Conservation (phyloP, 2,797 vertebrate genomes). For the Poeciliopsis gracilis region DNA sequence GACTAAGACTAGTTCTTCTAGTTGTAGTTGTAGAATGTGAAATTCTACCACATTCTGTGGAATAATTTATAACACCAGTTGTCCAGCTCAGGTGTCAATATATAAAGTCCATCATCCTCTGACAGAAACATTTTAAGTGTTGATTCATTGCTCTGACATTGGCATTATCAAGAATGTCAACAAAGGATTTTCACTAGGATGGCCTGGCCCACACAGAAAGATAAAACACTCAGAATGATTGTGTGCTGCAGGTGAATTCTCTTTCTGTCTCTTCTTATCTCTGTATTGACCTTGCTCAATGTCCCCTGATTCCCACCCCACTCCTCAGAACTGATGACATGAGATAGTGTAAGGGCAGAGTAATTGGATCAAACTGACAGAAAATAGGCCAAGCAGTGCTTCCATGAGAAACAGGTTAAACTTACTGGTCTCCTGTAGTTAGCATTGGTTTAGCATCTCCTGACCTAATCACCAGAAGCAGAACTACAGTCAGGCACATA, state of each 20-base stretch:
- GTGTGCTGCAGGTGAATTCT: conserved; percentile 44
- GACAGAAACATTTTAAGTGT: conserved; percentile 28
- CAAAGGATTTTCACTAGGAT: conserved; percentile 39
- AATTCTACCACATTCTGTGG: neutral
- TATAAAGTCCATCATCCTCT: conserved; percentile 11
- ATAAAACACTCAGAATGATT: conserved; percentile 67
- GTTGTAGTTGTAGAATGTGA: too few relatives aligned
- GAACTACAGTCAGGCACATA: conserved; percentile 9
- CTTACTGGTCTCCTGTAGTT: conserved; percentile 44
- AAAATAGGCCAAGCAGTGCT: conserved; percentile 45
- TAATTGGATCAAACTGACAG: conserved; percentile 80
- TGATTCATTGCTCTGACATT: conserved; percentile 50
- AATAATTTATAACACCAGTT: neutral
- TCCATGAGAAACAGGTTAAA: conserved; percentile 64
- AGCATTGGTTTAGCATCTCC: conserved; percentile 47
- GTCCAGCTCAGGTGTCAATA: conserved; percentile 3
- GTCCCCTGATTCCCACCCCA: conserved; percentile 30
- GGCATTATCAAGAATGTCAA: conserved; percentile 49
- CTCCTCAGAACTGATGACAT: conserved; percentile 69
- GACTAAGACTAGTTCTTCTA: too few relatives aligned
- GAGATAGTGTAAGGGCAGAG: conserved; percentile 75
- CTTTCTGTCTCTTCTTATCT: conserved; percentile 60
- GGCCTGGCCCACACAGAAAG: conserved; percentile 44
- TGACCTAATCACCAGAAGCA: conserved; percentile 22
- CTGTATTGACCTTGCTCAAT: conserved; percentile 73